phyloP scores from a whole-genome alignment of 2,888 invertebrate genomes.

The Oscheius onirici region DNA sequence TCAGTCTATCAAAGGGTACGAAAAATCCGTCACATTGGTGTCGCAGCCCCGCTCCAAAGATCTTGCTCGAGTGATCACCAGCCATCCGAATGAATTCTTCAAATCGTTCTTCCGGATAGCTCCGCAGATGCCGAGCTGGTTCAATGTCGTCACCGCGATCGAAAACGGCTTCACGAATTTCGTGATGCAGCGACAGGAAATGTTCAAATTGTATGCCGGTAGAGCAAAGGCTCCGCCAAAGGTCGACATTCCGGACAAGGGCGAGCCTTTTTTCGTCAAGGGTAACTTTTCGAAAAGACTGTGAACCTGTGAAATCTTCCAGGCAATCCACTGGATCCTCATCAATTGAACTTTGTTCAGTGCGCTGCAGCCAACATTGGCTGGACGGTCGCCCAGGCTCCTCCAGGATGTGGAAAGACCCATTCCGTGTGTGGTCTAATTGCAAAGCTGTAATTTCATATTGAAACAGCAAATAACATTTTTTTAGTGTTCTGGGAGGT shows the following conservation, averaged over 20 bases:
- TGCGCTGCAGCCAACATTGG: not conserved
- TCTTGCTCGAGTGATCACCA: not conserved
- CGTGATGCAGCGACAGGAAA: not conserved
- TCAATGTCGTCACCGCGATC: not conserved
- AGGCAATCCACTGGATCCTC: conserved; percentile 15
- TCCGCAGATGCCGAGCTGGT: not conserved
- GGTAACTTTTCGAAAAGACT: not conserved
- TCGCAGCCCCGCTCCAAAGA: not conserved
- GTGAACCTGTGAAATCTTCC: not conserved
- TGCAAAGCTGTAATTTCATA: conserved; percentile 2
- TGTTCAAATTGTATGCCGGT: not conserved
- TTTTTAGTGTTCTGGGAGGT: not conserved
- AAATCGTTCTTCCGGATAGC: not conserved
- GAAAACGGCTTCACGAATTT: not conserved
- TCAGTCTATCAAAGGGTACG: not conserved
- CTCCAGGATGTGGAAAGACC: conserved; percentile 31
- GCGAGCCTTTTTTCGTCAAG: conserved; percentile 6
- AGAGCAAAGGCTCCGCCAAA: not conserved
- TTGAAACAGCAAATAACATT: not conserved
- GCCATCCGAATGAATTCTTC: not conserved
- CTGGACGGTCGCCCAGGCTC: conserved; percentile 16
- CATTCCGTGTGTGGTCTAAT: conserved; percentile 6
- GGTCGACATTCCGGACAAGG: conserved; percentile 1
- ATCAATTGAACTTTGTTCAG: conserved; percentile 10
- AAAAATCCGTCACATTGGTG: not conserved